These are phyloP conservation scores for Chamaea fasciata DNA, from an alignment of 2,113 vertebrate genomes.

Conservation along the genomic window DNA sequence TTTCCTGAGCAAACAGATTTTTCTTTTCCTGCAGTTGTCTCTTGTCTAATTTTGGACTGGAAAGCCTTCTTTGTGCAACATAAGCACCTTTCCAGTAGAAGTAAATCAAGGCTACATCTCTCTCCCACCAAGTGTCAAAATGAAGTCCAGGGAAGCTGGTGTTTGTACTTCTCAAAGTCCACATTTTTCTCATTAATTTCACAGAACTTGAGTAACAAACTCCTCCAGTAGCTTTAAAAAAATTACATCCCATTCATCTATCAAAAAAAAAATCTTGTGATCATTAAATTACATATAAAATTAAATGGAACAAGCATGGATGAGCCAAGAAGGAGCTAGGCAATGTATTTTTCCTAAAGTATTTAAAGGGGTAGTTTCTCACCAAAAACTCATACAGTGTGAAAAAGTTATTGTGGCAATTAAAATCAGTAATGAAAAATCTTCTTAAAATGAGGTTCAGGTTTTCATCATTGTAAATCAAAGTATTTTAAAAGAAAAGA, in stretches of 20 bases:
- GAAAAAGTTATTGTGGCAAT: neutral
- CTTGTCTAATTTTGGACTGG: neutral
- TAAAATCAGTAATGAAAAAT: neutral
- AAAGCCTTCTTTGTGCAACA: neutral
- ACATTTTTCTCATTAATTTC: slow-evolving; percentile 19
- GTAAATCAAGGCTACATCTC: neutral
- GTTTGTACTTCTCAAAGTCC: neutral
- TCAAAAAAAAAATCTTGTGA: neutral
- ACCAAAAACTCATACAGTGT: neutral
- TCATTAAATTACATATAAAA: neutral
- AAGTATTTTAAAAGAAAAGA: neutral
- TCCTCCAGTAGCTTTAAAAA: neutral
- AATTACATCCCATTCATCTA: neutral
- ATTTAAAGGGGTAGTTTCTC: neutral
- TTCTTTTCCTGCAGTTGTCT: neutral
- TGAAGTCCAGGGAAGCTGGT: neutral
- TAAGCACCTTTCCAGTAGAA: neutral
- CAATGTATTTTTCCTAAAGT: neutral
- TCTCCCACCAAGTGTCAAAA: neutral
- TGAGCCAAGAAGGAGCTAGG: neutral
- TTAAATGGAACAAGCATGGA: neutral
- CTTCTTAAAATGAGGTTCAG: neutral
- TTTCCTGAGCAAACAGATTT: neutral
- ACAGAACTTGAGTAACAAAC: neutral
- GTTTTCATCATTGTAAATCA: neutral